A percentile compares a stretch with the other conserved stretches of the same genome.
Conservation (phyloP, 2,113 vertebrate genomes). For the Heterocephalus glaber region DNA sequence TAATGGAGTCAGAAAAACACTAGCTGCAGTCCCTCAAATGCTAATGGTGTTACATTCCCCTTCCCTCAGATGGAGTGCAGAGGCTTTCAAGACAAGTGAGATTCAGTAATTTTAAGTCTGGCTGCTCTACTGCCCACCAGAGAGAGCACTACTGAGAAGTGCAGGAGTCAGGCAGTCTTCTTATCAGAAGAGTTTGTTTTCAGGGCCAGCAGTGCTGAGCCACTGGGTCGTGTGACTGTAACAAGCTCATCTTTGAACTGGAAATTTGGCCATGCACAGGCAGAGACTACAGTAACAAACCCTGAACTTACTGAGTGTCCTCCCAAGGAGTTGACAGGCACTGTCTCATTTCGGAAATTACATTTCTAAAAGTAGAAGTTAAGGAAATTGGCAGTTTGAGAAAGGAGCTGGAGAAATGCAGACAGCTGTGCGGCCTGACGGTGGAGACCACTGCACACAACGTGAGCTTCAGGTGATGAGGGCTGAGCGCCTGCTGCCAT, state of each 20-base stretch:
- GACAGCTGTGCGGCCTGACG: not conserved
- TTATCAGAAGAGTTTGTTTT: not conserved
- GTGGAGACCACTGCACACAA: not conserved
- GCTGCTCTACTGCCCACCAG: not conserved
- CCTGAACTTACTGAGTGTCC: not conserved
- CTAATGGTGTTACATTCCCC: no score
- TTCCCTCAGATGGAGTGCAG: not conserved
- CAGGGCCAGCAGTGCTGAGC: not conserved
- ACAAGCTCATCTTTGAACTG: not conserved
- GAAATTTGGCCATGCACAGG: not conserved
- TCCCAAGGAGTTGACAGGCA: not conserved
- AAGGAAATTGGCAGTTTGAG: not conserved
- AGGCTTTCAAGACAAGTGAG: not conserved
- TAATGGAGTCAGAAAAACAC: not conserved
- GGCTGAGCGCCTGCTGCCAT: not conserved
- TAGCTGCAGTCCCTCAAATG: not conserved
- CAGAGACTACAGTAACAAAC: not conserved
- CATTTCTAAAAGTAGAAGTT: not conserved
- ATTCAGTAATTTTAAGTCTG: not conserved
- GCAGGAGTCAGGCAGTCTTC: not conserved
- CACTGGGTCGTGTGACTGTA: no score
- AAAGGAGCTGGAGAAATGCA: not conserved
- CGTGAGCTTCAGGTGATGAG: not conserved
- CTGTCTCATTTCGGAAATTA: not conserved
- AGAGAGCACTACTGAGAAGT: fast-evolving